Evolutionary conservation across 2,888 invertebrate genomes (phyloP), one percentile per base, ranked within the genome.

Genomic region (Nemapogon koenigi): DNA sequence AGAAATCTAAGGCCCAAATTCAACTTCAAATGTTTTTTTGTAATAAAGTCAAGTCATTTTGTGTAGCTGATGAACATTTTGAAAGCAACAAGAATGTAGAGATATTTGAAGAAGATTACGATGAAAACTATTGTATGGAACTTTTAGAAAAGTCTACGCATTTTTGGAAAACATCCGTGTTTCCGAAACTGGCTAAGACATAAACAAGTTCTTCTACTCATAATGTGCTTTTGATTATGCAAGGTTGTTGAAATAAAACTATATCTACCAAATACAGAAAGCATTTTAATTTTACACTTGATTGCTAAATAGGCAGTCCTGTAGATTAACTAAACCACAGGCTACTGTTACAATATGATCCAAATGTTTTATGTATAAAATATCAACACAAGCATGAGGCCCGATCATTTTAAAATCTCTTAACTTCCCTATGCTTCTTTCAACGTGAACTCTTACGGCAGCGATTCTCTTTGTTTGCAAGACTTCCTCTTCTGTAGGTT

Each of bases 381-480:
- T n/a, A n/a, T n/a, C n/a, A 13, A 30, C 15, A 14, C 15, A 14
- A 10, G 33, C 16, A 33, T 33, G 33, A 6, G 3, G 33, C 30
- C 39, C 49, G 36, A 49, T 32, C 45, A 49, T 49, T 13, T 35
- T 19, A 38, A 48, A 49, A 37, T 47, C 48, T 6, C 45, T 22
- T 29, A 48, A 32, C 3, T 44, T 42, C 14, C 47, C n/a, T 19
- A 49, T 48, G 1, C 46, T 45, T 16, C 47, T n/a, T 17, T 50
- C 48, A 11, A 48, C 27, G 26, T 50, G 42, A 3, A 49, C 47
- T n/a, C 49, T 29, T 22, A 49, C 40, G 16, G 46, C 46, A 11
- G 47, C 48, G n/a, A 48, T 46, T 36, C 43, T 39, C 42, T 49
- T 47, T n/a, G 49, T 49, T 45, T 41, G 28, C 15, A 35, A 40